Evolutionary conservation across 2,797 vertebrate genomes (phyloP), one percentile per base, ranked within the genome.

Genomic region (Lates japonicus): DNA sequence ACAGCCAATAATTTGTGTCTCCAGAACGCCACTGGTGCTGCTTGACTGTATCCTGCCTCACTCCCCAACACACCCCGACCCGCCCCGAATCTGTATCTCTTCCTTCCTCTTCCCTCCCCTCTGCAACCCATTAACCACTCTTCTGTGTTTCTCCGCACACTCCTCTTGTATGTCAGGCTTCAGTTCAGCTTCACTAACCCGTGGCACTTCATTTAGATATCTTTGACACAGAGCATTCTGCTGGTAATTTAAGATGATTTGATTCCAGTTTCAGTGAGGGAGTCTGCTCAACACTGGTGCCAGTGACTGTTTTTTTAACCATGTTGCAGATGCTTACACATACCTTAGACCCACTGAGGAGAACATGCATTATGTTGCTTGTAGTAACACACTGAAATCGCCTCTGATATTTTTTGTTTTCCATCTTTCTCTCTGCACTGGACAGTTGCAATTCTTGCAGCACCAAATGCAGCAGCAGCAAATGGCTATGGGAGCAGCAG

Each of bases 361-460:
- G 46, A 35, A 42, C 5, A 17, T 66, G 52, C 35, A 33, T 70
- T 39, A 7, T 51, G 29, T 57, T 70, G 39, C 52, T 73, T 42
- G 14, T 78, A n/a, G 57, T 49, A 58, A 62, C 16, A 0, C 25
- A 20, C 48, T 70, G 48, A 82, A 66, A 74, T 74, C 59, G 17
- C 59, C 63, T 65, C 87, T 90, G 57, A 85, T 74, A 7, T 55
- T 29, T 72, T 83, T 64, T 73, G 39, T 70, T 81, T 71, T 10
- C 77, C 35, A 9, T 61, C 44, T 78, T 79, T 82, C 29, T 83
- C 12, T 68, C 66, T 76, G 58, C 67, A 61, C 42, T 90, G 93
- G 94, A 77, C 95, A 98, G 97, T 97, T 98, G 96, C 97, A 96
- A 97, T 98, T 97, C 97, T 98, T 98, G 95, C 96, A 95, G 91